Percentiles rank a stretch among this genome's conserved stretches.
These are phyloP conservation scores for Stictocephala bisonia DNA, from an alignment of 2,888 invertebrate species.

Conservation along the genomic window DNA sequence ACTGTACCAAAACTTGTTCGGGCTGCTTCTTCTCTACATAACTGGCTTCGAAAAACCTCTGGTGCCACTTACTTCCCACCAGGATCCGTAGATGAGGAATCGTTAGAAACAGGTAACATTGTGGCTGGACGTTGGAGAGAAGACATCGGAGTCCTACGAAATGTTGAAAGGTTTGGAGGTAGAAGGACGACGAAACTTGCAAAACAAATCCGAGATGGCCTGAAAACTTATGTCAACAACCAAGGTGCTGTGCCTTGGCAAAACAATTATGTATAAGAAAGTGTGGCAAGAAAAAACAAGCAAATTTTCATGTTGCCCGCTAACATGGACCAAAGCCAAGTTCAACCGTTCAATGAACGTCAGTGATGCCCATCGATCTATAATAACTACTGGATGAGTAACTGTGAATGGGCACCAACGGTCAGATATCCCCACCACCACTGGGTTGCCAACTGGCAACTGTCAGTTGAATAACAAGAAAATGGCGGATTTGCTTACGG, in stretches of 20 bases:
- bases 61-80: not conserved
- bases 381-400: too few relatives aligned
- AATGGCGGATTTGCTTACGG: too few relatives aligned
- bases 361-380: too few relatives aligned
- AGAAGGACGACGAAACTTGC: conserved; percentile 21
- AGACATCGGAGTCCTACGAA: conserved; percentile 4
- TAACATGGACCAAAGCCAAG: too few relatives aligned
- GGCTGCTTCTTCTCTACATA: conserved; percentile 37
- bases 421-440: too few relatives aligned
- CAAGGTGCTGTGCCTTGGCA: conserved; percentile 46
- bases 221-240: conserved; percentile 38
- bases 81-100: conserved; percentile 40
- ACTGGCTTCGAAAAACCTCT: conserved; percentile 21
- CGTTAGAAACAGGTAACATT: not conserved
- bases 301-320: too few relatives aligned
- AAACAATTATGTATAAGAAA: conserved; percentile 5
- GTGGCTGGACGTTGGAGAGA: conserved; percentile 34
- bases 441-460: too few relatives aligned
- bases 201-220: conserved; percentile 16
- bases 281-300: too few relatives aligned
- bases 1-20: conserved; percentile 28
- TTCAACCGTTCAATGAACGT: too few relatives aligned
- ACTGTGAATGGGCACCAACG: too few relatives aligned
- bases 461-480: too few relatives aligned
- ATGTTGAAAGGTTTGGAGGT: conserved; percentile 16